Evolutionary conservation across 2,113 vertebrate genomes (phyloP), one percentile per base, ranked within the genome.

Genomic region (Sinocyclocheilus maitianheensis): DNA sequence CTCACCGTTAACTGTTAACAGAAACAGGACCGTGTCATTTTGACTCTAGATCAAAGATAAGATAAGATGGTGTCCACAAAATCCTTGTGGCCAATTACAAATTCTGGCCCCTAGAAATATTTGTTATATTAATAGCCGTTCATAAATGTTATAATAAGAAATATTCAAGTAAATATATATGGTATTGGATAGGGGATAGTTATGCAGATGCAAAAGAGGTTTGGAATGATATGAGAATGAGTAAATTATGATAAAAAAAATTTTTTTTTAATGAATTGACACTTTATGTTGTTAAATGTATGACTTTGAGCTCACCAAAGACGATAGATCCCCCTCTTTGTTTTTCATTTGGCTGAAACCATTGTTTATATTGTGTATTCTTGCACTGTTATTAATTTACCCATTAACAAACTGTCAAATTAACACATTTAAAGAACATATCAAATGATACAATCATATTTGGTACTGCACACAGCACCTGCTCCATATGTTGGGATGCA

Each of bases 401-500:
- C 22, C 9, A 8, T 63, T 16, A 16, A 34, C 48, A 77, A 51
- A 30, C 8, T 37, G 20, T n/a, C 37, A 62, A 40, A 40, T 60
- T 0, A 37, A 58, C 2, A 5, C 26, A 78, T 13, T 78, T 8
- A 37, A 55, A 4, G 26, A 10, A 34, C 24, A 16, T 10, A 58
- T 34, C 24, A 5, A 20, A 22, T 37, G 16, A 37, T 58, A 40
- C 40, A 40, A 22, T 60, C 22, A 60, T 22, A 60, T 22, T 22
- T 60, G 53, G 12, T 5, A 55, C 9, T 4, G 48, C 22, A 22
- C 14, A 40, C 69, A 87, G 90, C 87, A 96, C 95, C 93, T 91
- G 95, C 94, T 81, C 95, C 94, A 22, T 95, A 97, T 0, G 94
- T 95, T 51, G 95, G 94, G 18, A 90, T 90, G 83, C 95, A 96